Percentiles rank a stretch among this genome's conserved stretches.
phyloP scores from a whole-genome alignment of 2,113 vertebrate genomes.

The Pavo muticus region DNA sequence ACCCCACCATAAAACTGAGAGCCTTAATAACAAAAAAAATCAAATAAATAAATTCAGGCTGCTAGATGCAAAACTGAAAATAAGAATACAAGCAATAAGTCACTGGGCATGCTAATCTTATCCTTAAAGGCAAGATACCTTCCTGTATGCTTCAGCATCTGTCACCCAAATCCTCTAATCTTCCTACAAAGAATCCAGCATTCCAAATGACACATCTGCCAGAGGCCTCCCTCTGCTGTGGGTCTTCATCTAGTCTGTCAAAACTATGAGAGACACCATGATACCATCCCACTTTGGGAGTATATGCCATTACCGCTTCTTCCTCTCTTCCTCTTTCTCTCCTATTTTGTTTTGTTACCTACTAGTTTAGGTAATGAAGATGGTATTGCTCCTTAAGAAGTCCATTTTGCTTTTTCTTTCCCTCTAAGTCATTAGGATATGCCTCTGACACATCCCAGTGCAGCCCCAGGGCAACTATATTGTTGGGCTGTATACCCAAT shows the following conservation, averaged over 20 bases:
- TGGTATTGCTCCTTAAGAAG: background rate
- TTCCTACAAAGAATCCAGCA: background rate
- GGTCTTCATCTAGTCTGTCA: background rate
- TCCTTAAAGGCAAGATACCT: background rate
- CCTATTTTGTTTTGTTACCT: background rate
- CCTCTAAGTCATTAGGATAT: background rate
- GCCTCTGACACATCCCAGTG: background rate
- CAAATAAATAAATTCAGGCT: background rate
- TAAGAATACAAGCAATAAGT: background rate
- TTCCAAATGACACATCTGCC: background rate
- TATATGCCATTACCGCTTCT: background rate
- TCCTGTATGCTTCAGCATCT: background rate
- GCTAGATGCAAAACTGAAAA: background rate
- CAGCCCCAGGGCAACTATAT: background rate
- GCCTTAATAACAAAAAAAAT: background rate
- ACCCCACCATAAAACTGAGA: background rate
- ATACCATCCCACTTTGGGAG: background rate
- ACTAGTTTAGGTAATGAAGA: background rate
- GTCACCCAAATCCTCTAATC: background rate
- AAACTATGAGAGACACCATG: background rate
- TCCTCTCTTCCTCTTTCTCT: background rate
- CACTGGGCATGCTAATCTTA: background rate
- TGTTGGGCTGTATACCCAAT: background rate
- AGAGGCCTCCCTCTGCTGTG: background rate
- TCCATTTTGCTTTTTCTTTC: background rate